These are phyloP conservation scores for Tolypeutes matacus DNA, from an alignment of 2,797 vertebrate species.

Conservation along the genomic window DNA sequence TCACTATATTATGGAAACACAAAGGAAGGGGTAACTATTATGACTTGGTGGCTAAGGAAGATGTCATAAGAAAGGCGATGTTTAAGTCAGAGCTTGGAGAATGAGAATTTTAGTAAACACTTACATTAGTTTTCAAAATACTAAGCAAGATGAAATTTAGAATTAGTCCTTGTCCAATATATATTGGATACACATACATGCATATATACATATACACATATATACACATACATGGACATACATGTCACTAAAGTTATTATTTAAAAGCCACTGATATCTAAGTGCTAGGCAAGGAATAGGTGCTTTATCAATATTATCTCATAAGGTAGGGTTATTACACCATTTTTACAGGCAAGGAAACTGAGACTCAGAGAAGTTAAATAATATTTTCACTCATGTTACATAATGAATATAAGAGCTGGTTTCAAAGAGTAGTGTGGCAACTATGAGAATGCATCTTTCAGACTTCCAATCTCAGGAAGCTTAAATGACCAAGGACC, in stretches of 20 bases:
- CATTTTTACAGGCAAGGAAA: not conserved
- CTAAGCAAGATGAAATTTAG: constrained; percentile 17
- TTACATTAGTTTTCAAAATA: not conserved
- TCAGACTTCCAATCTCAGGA: not conserved
- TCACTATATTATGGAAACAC: not conserved
- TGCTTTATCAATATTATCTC: not conserved
- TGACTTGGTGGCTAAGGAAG: constrained; percentile 4
- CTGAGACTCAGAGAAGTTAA: constrained; percentile 11
- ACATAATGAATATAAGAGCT: not conserved
- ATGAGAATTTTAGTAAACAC: not conserved
- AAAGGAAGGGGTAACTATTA: not conserved
- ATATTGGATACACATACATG: too few species aligned
- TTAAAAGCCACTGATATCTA: constrained; percentile 11
- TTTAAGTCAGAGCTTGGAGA: not conserved
- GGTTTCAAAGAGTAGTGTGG: not conserved
- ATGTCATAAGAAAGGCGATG: not conserved
- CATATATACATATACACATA: too few species aligned
- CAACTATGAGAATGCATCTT: not conserved
- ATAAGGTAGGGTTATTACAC: not conserved
- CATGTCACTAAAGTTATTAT: constrained; percentile 8
- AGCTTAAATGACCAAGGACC: not conserved
- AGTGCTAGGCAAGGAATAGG: not conserved
- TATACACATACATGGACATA: too few species aligned
- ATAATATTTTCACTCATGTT: not conserved
- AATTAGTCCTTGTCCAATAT: not conserved